Evolutionary conservation across 2,113 vertebrate species (phyloP).

Genomic region (Microtus pennsylvanicus): DNA sequence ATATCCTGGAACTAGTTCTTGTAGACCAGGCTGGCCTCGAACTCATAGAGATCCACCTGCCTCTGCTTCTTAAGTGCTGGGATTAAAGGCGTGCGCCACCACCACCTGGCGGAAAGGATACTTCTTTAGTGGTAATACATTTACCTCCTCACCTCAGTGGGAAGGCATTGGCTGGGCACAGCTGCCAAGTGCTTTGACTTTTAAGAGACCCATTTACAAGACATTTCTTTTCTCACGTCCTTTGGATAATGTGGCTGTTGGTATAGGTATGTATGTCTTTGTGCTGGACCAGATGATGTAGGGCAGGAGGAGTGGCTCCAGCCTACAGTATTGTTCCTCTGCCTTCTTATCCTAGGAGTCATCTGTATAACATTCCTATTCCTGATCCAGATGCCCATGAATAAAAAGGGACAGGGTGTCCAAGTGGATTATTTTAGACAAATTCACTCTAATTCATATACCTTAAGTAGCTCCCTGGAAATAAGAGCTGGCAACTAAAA

Average conservation of each 20-base stretch:
- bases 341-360: neutral
- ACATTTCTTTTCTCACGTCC: neutral
- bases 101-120: neutral
- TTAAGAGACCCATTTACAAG: neutral
- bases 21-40: no score
- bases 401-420: neutral
- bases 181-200: neutral
- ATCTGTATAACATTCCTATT: neutral
- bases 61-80: no score
- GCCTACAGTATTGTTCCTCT: neutral
- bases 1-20: no score
- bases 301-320: no score
- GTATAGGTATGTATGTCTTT: neutral
- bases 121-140: neutral
- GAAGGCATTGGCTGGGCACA: neutral
- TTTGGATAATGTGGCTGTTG: neutral
- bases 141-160: neutral
- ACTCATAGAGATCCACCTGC: no score
- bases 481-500: neutral
- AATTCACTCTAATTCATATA: neutral
- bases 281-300: fast-evolving
- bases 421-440: neutral
- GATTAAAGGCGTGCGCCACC: no score
- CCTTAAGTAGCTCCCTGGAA: neutral
- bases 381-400: neutral